A percentile compares a stretch with the other conserved stretches of the same genome.
Conservation (phyloP, 2,797 vertebrate species). For the Limosa lapponica region DNA sequence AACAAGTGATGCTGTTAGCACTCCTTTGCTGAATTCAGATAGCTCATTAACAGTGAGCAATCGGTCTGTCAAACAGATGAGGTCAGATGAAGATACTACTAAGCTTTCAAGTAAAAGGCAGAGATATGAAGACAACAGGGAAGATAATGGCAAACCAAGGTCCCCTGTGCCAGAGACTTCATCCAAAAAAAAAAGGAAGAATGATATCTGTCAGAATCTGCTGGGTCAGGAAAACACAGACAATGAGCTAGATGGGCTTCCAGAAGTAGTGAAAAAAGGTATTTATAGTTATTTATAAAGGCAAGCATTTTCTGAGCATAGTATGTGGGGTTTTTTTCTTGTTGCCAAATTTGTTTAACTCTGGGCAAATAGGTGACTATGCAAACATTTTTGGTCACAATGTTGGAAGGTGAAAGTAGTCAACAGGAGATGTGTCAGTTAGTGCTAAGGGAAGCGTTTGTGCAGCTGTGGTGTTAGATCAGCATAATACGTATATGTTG, state of each 20-base stretch:
- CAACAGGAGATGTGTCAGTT: neutral
- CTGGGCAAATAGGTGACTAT: neutral
- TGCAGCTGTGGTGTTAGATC: neutral
- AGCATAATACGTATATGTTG: neutral
- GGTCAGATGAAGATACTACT: neutral
- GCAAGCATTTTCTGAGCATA: neutral
- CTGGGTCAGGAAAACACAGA: slow-evolving; percentile 38
- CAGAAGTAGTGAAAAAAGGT: slow-evolving; percentile 89
- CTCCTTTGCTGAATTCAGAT: neutral
- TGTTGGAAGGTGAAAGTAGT: neutral
- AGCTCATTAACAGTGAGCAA: neutral
- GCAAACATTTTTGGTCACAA: neutral
- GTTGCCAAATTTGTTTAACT: neutral
- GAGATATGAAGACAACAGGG: slow-evolving; percentile 46
- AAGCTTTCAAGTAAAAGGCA: slow-evolving; percentile 68
- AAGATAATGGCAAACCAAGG: slow-evolving; percentile 4
- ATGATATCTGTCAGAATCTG: neutral
- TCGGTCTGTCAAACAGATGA: slow-evolving; percentile 1
- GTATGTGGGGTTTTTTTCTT: neutral
- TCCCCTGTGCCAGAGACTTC: slow-evolving; percentile 56
- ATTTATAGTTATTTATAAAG: neutral
- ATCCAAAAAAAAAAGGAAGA: slow-evolving; percentile 65
- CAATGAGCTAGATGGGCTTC: slow-evolving; percentile 84
- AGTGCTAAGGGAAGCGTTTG: neutral
- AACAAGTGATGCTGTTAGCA: neutral